Evolutionary conservation across 2,888 invertebrate species (phyloP), one percentile per base, ranked within the genome.

Genomic region (Cotesia congregata): DNA sequence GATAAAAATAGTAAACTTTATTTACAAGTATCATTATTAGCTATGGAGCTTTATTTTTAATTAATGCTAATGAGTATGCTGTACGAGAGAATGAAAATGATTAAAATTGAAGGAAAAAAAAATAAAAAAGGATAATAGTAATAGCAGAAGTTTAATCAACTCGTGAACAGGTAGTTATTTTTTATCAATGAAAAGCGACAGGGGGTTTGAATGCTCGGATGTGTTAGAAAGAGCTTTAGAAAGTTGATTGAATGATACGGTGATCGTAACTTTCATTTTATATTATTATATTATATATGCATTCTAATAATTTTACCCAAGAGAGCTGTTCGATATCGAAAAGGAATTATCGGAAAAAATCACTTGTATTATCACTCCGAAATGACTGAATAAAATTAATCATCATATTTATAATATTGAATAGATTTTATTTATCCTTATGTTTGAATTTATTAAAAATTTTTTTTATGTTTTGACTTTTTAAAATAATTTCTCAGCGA

Each of bases 291-390:
- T 67, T 40, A 40, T 5, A 5, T 67, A 15, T 38, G 38, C 6
- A n/a, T 40, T 40, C 38, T 15, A 30, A 3, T 30, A 30, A 30
- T 30, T 30, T 30, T 5, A 67, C 67, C 40, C 39, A 67, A 67
- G 50, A 50, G 12, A 50, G 12, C 20, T 41, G 61, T 15, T 38
- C 64, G 50, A 75, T 75, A 75, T 75, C 67, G 61, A 71, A 71
- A 71, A 75, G 75, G 67, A 39, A 72, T 71, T 75, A 75, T 41
- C 38, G 65, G 72, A 72, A 65, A 65, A 64, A 15, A 15, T 41
- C 30, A 40, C 30, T 30, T 30, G 50, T 50, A 59, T 20, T 30
- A 6, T 15, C 30, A 60, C 15, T 7, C 17, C 1, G 15, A n/a
- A 20, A 60, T 20, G 67, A 67, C 30, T 12, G 67, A 68, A 15